Evolutionary conservation across 2,113 vertebrate species (phyloP).

Genomic region (Phainopepla nitens): DNA sequence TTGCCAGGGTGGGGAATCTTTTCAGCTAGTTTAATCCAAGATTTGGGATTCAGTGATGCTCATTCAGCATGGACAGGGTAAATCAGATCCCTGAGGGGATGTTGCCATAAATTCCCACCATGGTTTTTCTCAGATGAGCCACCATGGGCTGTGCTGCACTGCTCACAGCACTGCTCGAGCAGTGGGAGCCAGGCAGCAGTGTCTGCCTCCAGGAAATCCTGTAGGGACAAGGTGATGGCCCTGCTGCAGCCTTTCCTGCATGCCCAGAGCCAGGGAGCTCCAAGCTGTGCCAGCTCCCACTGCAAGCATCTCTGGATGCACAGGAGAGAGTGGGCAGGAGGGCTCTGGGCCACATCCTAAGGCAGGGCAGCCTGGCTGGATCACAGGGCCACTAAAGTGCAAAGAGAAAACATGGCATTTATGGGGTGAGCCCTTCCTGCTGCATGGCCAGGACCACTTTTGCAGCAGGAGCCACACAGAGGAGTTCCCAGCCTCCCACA

Average conservation of each 20-base stretch:
- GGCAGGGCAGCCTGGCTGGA: background rate
- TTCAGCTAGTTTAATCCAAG: background rate
- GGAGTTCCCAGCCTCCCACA: background rate
- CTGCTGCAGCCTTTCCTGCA: background rate
- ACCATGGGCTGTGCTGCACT: background rate
- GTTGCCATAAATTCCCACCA: background rate
- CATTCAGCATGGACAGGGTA: background rate
- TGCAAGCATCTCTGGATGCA: background rate
- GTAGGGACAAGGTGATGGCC: background rate
- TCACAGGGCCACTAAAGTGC: background rate
- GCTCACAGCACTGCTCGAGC: background rate
- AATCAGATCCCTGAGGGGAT: background rate
- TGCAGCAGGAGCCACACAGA: background rate
- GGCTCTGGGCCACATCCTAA: background rate
- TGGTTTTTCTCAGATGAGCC: background rate
- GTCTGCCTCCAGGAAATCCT: background rate
- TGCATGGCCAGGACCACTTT: background rate
- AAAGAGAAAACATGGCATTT: background rate
- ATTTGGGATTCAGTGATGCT: background rate
- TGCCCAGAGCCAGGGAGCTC: background rate
- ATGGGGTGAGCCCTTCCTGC: background rate
- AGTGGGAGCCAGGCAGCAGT: background rate
- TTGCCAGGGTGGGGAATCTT: background rate
- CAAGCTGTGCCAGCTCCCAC: background rate
- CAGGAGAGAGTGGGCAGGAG: background rate